Conservation (phyloP, 2,113 vertebrate species). For the Myotis brandtii region DNA sequence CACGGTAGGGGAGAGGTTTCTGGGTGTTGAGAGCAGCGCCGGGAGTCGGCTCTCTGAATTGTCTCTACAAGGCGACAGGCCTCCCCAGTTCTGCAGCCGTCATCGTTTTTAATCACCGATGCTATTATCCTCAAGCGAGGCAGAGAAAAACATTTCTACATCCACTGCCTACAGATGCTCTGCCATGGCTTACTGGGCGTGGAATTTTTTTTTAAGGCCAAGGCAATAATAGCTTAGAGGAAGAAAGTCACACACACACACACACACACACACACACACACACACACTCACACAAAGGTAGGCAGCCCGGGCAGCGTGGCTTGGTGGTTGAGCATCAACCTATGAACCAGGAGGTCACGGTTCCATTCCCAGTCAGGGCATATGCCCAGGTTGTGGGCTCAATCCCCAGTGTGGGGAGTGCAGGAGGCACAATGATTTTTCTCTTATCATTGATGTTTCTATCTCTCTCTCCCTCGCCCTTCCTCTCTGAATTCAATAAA, state of each 20-base stretch:
- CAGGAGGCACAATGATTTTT: no score
- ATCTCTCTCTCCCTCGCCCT: no score
- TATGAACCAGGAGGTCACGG: no score
- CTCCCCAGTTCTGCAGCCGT: not conserved
- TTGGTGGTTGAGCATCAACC: no score
- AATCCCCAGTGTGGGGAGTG: no score
- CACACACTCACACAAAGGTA: no score
- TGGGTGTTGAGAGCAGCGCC: accelerated
- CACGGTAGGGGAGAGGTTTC: not conserved
- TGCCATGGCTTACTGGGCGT: not conserved
- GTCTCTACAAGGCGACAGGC: not conserved
- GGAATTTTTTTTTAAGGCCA: not conserved
- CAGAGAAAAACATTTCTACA: not conserved
- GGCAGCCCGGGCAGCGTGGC: no score
- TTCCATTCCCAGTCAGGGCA: no score
- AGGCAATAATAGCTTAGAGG: not conserved
- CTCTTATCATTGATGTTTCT: no score
- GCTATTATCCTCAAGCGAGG: not conserved
- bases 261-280: not conserved
- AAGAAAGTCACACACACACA: not conserved
- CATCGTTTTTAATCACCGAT: not conserved
- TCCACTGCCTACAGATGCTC: not conserved
- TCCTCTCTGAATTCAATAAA: no score
- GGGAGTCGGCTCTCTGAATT: not conserved
- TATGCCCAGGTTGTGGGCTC: no score